Evolutionary conservation across 2,113 vertebrate genomes (phyloP), one percentile per base, ranked within the genome.

Genomic region (Chiloscyllium plagiosum): DNA sequence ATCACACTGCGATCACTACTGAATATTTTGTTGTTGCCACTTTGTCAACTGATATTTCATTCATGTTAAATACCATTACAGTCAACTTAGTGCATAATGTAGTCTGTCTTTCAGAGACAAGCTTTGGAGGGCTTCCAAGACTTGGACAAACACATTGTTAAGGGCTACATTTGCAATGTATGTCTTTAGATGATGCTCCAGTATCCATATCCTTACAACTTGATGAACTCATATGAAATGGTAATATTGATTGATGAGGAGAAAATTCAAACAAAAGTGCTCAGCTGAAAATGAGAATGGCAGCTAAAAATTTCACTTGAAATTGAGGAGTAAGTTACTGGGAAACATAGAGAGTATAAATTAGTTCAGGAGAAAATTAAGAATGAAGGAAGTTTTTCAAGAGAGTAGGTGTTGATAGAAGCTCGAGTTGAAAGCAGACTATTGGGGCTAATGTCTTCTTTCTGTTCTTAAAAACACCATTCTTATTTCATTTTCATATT

Each of bases 21-120:
- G 61, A 66, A 37, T 37, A 93, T 93, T 93, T 37, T 2, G 61
- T 42, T 66, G 61, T 37, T 20, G 65, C 89, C 61, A 37, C 4
- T 93, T 68, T 66, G 33, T 66, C 66, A 93, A 65, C 87, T 33
- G 52, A 52, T n/a, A 90, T n/a, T 90, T 90, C 52, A 33, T 86
- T 50, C 83, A 47, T 33, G 10, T 33, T 90, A 29, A 26, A 93
- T n/a, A 37, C 17, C 56, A 68, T 93, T 61, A 93, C 61, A 37
- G 17, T 66, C 61, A 66, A 93, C 66, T 61, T 92, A 33, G 61
- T n/a, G 52, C n/a, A 56, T 17, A 65, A 92, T 93, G 37, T 93
- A 66, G 89, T 66, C 89, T 37, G 65, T 12, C 65, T 93, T 61
- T 37, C 89, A 93, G 89, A 93, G 89, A 93, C 61, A 19, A 93